A percentile compares a stretch with the other conserved stretches of the same genome.
phyloP scores from a whole-genome alignment of 2,113 vertebrate genomes.

The Craseonycteris thonglongyai region DNA sequence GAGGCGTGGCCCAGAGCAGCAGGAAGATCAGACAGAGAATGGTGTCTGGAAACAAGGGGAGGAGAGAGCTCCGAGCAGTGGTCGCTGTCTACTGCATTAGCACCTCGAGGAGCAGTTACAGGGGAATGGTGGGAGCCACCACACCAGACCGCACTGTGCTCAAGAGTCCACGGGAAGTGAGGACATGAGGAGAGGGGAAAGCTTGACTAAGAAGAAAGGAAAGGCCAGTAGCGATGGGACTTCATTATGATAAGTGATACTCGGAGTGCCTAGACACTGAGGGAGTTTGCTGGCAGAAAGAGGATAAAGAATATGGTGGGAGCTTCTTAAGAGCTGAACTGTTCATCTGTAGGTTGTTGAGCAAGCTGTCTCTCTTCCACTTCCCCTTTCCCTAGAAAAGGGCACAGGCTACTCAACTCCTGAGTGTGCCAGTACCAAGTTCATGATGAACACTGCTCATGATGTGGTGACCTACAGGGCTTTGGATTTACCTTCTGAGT shows the following conservation, averaged over 20 bases:
- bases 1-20: background rate
- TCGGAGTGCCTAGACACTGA: background rate
- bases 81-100: background rate
- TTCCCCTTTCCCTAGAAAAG: background rate
- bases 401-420: background rate
- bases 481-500: background rate
- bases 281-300: background rate
- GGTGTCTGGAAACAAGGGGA: background rate
- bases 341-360: background rate
- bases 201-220: background rate
- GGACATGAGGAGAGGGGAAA: background rate
- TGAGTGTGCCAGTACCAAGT: background rate
- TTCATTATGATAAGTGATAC: background rate
- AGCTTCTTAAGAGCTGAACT: background rate
- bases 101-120: background rate
- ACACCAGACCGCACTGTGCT: background rate
- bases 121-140: background rate
- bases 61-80: background rate
- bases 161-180: background rate
- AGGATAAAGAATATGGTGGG: background rate
- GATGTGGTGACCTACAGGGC: accelerated
- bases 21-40: background rate
- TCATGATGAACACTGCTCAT: background rate
- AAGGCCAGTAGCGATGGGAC: background rate
- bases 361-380: background rate